Base-by-base conservation (phyloP, 2,797 vertebrate species). In the Danio aesculapii region DNA sequence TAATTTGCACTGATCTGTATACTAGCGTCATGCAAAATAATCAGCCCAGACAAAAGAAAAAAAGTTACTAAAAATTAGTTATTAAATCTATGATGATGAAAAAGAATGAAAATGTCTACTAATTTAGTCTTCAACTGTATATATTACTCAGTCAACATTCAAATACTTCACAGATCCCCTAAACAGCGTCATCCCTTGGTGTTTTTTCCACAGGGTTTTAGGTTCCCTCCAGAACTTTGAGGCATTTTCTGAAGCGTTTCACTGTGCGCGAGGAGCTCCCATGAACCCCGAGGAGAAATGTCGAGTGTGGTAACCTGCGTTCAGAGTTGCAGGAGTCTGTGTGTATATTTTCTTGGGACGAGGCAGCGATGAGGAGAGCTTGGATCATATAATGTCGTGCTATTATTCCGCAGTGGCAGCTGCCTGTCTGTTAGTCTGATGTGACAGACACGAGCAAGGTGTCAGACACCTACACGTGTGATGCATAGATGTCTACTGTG, bases 191-290 rank as follows among this genome's bases (percentile, higher is more conserved):
- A 30, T 30, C 1, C 30, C 13, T 19, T 62, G 52, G 19, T 78
- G 43, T 50, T 68, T 44, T 44, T 46, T n/a, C n/a, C 77, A 81
- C 53, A 99, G 98, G 93, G 98, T 99, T 44, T 93, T 97, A 72
- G 98, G 98, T 16, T 98, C 97, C 0, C 90, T 99, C 76, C 98
- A 98, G 90, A 99, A 99, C 89, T 96, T 99, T 0, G 95, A 95
- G 52, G 96, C 95, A 0, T 99, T 99, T 90, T 95, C 98, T 0
- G 94, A 98, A 81, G 97, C 94, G 0, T 99, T 98, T 91, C 93
- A 91, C 86, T 99, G 98, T 47, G 86, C 93, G 41, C 93, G 81
- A 82, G 97, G 96, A 81, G 94, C 93, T 5, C 84, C 81, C 49
- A 99, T 99, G 98, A 95, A 96, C 77, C 97, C 98, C 0, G 84